These are phyloP conservation scores for Mylabris phalerata DNA, from an alignment of 1,140 invertebrate genomes.

Conservation along the genomic window DNA sequence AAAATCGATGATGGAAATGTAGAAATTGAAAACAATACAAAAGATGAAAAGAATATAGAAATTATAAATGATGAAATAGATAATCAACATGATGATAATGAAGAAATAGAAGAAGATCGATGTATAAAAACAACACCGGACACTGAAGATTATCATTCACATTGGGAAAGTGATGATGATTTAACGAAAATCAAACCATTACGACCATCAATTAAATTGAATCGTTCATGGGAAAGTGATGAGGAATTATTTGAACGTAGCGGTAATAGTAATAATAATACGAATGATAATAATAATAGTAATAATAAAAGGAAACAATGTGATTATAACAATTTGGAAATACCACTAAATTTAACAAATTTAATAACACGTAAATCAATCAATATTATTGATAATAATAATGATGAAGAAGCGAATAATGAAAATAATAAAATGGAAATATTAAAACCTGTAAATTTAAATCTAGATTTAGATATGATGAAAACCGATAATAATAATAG, in stretches of 20 bases:
- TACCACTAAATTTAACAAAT: slow-evolving; percentile 35
- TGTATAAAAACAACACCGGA: slow-evolving; percentile 23
- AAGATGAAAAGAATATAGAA: background rate
- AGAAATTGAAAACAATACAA: background rate
- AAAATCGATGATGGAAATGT: background rate
- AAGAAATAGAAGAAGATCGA: background rate
- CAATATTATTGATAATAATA: background rate
- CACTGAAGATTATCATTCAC: slow-evolving; percentile 35
- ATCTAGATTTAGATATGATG: background rate
- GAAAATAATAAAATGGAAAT: slow-evolving; percentile 11
- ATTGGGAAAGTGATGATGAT: slow-evolving; percentile 27
- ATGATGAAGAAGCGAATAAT: background rate
- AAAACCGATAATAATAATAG: slow-evolving; percentile 9
- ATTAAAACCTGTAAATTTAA: slow-evolving; percentile 6
- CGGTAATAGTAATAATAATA: slow-evolving; percentile 2
- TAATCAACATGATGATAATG: background rate
- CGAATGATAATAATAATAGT: background rate
- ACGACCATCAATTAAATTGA: slow-evolving; percentile 9
- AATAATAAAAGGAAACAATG: background rate
- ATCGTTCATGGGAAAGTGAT: slow-evolving; percentile 35
- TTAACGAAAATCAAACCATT: background rate
- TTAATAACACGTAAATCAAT: background rate
- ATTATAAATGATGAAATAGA: background rate
- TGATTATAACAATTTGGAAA: slow-evolving; percentile 22
- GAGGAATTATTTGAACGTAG: slow-evolving; percentile 25